Base-by-base conservation (phyloP, 1,140 invertebrate species). In the Leptinotarsa defecta region DNA sequence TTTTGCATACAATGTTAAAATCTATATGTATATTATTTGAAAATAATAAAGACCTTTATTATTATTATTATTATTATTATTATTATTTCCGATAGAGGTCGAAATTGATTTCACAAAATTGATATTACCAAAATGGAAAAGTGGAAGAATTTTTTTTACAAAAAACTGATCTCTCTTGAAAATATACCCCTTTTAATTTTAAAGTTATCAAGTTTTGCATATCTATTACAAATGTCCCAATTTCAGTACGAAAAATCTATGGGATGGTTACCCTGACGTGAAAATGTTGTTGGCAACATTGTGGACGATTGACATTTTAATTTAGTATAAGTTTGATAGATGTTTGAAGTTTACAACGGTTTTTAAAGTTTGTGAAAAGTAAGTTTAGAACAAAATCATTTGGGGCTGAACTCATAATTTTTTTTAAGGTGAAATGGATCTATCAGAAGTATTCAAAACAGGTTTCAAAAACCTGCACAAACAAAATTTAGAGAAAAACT, bases 381-480 rank as follows among this genome's bases (percentile, higher is more conserved):
- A 19, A 57, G 52, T 57, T 57, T 57, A 57, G 3, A 17, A 57
- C 1, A 0, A 57, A 57, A 57, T 57, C 4, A 15, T 57, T 17
- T 19, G 52, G n/a, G n/a, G 52, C 5, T 3, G 4, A 57, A 19
- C 52, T 17, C 4, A 57, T 19, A 8, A 15, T 13, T 65, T 27
- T 20, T 13, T 65, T 65, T 22, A 15, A 65, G 64, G 20, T 24
- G 20, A 8, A 52, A 78, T 78, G 76, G 78, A 79, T 70, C 11
- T 79, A 4, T 73, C 78, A 15, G 75, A 79, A 4, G 68, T 73
- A 49, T 74, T 79, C 8, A 75, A 74, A 73, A 69, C 13, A 20
- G 52, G 71, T 27, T 73, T 76, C 34, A 62, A 67, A 19, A 48
- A 65, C 22, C 43, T 76, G 3, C 69, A 76, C 19, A 76, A 74